phyloP scores from a whole-genome alignment of 2,888 invertebrate species.

The Myathropa florea region DNA sequence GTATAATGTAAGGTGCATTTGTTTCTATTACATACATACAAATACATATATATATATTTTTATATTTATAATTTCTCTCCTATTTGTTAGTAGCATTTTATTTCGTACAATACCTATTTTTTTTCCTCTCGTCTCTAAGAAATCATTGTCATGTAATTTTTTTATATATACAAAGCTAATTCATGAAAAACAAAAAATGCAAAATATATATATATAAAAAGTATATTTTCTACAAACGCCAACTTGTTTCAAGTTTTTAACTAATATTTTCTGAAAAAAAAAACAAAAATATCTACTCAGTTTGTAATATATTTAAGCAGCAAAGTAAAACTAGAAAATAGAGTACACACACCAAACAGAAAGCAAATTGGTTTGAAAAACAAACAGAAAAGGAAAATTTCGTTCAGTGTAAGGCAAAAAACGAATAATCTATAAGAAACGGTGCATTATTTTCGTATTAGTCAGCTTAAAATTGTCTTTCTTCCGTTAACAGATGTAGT shows the following conservation, averaged over 20 bases:
- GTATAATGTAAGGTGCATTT: constrained; percentile 63
- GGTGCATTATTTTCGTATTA: constrained; percentile 32
- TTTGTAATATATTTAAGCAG: not conserved
- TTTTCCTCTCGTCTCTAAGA: not conserved
- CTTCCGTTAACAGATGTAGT: not conserved
- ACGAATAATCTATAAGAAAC: constrained; percentile 8
- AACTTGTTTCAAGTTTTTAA: constrained; percentile 28
- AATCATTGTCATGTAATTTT: constrained; percentile 24
- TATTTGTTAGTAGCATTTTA: constrained; percentile 28
- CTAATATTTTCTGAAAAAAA: not conserved
- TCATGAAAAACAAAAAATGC: not conserved
- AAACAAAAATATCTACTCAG: no score
- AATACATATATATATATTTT: constrained; percentile 6
- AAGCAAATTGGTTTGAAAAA: no score
- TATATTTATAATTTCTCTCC: constrained; percentile 14
- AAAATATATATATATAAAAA: not conserved
- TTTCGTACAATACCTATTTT: constrained; percentile 9
- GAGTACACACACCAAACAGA: not conserved
- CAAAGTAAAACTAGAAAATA: not conserved
- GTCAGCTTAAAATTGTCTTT: not conserved
- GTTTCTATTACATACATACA: constrained; percentile 18
- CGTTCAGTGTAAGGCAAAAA: no score
- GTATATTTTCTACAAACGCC: constrained; percentile 45
- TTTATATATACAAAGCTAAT: constrained; percentile 26
- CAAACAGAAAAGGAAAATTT: no score